These are phyloP conservation scores for Heliconius ismenius DNA, from an alignment of 2,888 invertebrate genomes.

Conservation along the genomic window DNA sequence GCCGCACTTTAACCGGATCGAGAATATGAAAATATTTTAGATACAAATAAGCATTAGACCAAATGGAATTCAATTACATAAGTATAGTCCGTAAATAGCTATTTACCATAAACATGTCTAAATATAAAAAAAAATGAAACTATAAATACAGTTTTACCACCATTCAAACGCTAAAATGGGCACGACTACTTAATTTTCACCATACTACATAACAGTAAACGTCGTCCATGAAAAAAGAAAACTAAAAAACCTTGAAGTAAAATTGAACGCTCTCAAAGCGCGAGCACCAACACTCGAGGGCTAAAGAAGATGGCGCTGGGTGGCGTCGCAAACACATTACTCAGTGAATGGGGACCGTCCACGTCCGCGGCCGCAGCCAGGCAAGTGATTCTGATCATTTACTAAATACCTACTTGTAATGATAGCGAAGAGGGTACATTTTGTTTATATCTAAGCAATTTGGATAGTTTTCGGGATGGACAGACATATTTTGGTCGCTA, in stretches of 20 bases:
- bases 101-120: too few relatives aligned
- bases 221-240: constrained; percentile 19
- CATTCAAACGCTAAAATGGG: not conserved
- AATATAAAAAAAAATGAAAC: not conserved
- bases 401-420: not conserved
- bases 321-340: constrained; percentile 47
- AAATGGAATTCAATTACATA: not conserved
- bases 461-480: not conserved
- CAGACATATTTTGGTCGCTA: not conserved
- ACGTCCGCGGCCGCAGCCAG: not conserved
- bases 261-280: constrained; percentile 46
- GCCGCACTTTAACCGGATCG: not conserved
- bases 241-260: constrained; percentile 32
- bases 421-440: not conserved
- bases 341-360: constrained; percentile 43
- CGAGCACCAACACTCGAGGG: constrained; percentile 46
- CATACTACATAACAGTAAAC: constrained; percentile 6
- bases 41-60: not conserved
- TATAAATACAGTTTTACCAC: not conserved
- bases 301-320: constrained; percentile 47
- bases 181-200: constrained; percentile 17
- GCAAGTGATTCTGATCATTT: not conserved
- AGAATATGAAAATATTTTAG: not conserved
- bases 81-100: too few relatives aligned
- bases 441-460: not conserved